These are phyloP conservation scores for Paradoxurus hermaphroditus DNA, from an alignment of 2,113 vertebrate species.

Conservation along the genomic window DNA sequence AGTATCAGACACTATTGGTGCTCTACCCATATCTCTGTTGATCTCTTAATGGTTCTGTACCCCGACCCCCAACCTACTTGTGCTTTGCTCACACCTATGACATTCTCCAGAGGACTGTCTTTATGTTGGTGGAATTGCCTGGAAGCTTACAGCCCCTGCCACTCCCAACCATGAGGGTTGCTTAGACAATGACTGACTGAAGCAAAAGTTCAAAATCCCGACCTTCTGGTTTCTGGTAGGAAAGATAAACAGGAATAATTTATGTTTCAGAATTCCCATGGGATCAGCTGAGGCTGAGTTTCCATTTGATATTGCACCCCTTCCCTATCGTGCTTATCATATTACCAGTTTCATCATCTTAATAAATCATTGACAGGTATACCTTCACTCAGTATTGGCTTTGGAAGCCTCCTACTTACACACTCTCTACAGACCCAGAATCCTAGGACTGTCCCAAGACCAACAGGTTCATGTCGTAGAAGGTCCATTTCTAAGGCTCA, in stretches of 20 bases:
- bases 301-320: background rate
- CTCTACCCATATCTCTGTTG: background rate
- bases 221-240: background rate
- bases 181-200: background rate
- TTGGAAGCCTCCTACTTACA: background rate
- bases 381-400: background rate
- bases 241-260: background rate
- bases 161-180: fast-evolving
- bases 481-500: background rate
- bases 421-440: background rate
- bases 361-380: background rate
- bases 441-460: background rate
- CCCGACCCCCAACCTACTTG: too few relatives aligned
- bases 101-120: background rate
- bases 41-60: background rate
- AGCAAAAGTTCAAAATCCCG: background rate
- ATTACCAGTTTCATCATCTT: background rate
- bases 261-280: background rate
- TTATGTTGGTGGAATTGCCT: background rate
- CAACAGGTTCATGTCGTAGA: too few relatives aligned
- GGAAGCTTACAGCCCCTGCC: background rate
- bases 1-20: too few relatives aligned
- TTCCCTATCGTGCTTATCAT: background rate
- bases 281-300: background rate
- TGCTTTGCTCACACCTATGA: background rate